Conservation (phyloP, 2,888 invertebrate species). For the Papilio gigon region DNA sequence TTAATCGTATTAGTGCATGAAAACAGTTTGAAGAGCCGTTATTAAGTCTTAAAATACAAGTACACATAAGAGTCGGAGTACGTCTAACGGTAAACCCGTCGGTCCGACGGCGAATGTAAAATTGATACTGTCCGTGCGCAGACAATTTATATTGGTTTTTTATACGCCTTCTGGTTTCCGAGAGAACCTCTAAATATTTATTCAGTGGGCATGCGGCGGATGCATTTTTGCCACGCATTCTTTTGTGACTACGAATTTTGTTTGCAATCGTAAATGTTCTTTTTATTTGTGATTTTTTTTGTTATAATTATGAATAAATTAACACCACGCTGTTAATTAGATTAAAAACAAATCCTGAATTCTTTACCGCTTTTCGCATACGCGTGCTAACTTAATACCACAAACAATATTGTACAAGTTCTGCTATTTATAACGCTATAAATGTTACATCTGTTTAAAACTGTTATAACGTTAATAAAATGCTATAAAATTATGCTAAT, state of each 20-base stretch:
- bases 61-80: slow-evolving; percentile 18
- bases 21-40: slow-evolving; percentile 46
- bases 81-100: slow-evolving; percentile 36
- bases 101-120: slow-evolving; percentile 38
- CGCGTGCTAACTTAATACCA: background rate
- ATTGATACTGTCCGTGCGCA: slow-evolving; percentile 37
- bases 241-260: background rate
- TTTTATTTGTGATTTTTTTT: background rate
- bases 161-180: slow-evolving; percentile 30
- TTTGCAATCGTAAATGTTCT: too few relatives aligned
- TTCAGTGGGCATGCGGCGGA: background rate
- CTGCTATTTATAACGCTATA: background rate
- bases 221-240: slow-evolving; percentile 24
- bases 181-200: slow-evolving; percentile 38
- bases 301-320: background rate
- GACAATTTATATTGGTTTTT: slow-evolving; percentile 37
- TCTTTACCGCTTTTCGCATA: background rate
- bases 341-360: background rate
- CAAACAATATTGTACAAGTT: background rate
- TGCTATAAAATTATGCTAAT: slow-evolving; percentile 33
- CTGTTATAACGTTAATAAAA: slow-evolving; percentile 26
- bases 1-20: slow-evolving; percentile 48
- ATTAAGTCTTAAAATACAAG: slow-evolving; percentile 39
- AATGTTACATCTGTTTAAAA: slow-evolving; percentile 1
- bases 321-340: background rate